Base-by-base conservation (phyloP, 2,888 invertebrate species). In the Actias luna region DNA sequence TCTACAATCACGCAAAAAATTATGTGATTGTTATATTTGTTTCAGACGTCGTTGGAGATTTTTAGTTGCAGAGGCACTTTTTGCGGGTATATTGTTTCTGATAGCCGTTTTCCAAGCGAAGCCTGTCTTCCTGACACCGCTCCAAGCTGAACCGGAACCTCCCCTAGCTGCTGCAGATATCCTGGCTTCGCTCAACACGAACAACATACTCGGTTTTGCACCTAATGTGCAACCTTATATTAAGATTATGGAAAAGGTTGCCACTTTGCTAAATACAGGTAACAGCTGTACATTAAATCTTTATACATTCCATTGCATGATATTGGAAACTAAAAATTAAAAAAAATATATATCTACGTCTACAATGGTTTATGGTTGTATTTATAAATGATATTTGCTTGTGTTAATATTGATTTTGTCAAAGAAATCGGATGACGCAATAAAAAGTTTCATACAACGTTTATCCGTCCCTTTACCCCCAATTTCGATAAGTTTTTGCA, bases 41-140 rank as follows among this genome's bases (percentile, higher is more conserved):
- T 50, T 33, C 57, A 90, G 90, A 60, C 77, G 89, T 31, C 78
- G 85, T 73, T 89, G 87, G 87, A 77, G 77, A 0, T 62, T 83
- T 0, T 66, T 89, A 0, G 25, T 78, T 1, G 42, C 72, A 0
- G 84, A 89, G 67, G 74, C 82, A 0, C 0, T 79, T 0, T 80
- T 89, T 33, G 85, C 83, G 0, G 69, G 69, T 0, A 1, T 78
- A 0, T 63, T 87, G 5, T 83, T 85, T 64, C 46, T 83, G 0
- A 2, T 71, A 0, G 79, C 88, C 0, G 76, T 87, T 14, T 74
- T 78, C 22, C 76, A 80, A 22, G 85, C 90, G 0, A 84, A 79
- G 67, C 89, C 89, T 0, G 87, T 89, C 42, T 91, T 91, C 72
- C 74, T 91, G 46, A 87, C 80, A 1, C 85, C 88, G 0, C 65